Evolutionary conservation across 1,140 invertebrate genomes (phyloP).

Genomic region (Ephestia elutella): DNA sequence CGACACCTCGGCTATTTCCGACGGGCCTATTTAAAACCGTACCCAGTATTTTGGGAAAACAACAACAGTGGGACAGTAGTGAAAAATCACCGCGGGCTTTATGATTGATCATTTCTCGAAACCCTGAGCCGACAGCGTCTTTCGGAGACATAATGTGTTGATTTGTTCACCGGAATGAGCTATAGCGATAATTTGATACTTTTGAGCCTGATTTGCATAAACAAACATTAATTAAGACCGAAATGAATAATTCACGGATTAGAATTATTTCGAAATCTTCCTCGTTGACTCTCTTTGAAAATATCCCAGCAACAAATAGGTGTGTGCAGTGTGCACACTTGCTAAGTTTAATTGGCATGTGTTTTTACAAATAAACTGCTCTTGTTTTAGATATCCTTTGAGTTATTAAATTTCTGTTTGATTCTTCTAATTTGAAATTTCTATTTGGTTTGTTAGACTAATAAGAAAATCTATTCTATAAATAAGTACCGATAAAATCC

Average conservation of each 20-base stretch:
- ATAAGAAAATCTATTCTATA: too few species aligned
- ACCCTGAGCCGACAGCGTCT: slow-evolving; percentile 29
- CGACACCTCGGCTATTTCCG: slow-evolving; percentile 47
- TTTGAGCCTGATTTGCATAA: slow-evolving; percentile 32
- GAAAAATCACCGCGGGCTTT: slow-evolving; percentile 65
- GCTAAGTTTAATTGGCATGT: too few species aligned
- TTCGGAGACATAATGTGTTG: slow-evolving; percentile 58
- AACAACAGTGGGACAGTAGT: slow-evolving; percentile 37
- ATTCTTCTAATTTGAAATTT: neutral
- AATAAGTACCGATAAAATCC: too few species aligned
- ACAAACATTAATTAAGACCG: slow-evolving; percentile 13
- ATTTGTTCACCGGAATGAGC: slow-evolving; percentile 58
- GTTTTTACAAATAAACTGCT: too few species aligned
- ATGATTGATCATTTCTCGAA: slow-evolving; percentile 71
- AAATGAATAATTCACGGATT: neutral
- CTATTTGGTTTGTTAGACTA: too few species aligned
- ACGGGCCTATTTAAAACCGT: slow-evolving; percentile 42
- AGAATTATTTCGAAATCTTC: neutral
- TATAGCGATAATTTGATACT: slow-evolving; percentile 46
- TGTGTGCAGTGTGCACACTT: too few species aligned
- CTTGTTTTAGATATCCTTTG: neutral
- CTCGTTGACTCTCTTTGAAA: neutral
- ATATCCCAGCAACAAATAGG: too few species aligned
- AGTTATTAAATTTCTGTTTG: neutral
- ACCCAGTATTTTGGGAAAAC: slow-evolving; percentile 51